A percentile compares a stretch with the other conserved stretches of the same genome.
Evolutionary conservation across 2,888 invertebrate species (phyloP).

Genomic region (Minunthozetes semirufus): DNA sequence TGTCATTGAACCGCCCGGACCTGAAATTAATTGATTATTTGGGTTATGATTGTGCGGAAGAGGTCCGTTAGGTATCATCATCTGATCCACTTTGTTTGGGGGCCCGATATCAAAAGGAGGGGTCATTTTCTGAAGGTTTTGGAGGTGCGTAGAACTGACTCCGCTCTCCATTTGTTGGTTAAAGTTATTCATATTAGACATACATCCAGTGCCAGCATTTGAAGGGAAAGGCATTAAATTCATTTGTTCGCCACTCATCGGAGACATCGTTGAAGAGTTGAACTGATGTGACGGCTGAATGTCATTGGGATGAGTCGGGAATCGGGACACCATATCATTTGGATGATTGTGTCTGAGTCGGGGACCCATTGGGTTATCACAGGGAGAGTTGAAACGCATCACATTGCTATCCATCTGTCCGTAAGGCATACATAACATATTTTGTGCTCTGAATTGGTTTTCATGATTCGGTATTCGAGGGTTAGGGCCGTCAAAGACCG

Average conservation of each 20-base stretch:
- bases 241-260: conserved; percentile 21
- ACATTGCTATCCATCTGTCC: conserved; percentile 26
- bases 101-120: conserved; percentile 41
- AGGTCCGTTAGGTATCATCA: conserved; percentile 26
- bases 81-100: conserved; percentile 37
- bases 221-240: conserved; percentile 7
- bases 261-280: conserved; percentile 14
- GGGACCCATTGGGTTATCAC: conserved; percentile 12
- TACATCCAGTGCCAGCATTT: conserved; percentile 14
- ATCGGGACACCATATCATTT: background rate
- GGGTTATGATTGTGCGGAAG: conserved; percentile 8
- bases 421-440: conserved; percentile 26
- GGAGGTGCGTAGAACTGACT: conserved; percentile 41
- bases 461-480: conserved; percentile 27
- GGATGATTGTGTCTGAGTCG: background rate
- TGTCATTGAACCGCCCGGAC: conserved; percentile 1
- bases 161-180: conserved; percentile 34
- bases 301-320: background rate
- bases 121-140: conserved; percentile 43
- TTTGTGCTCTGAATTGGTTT: conserved; percentile 11
- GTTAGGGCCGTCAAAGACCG: conserved; percentile 19
- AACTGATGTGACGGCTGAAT: background rate
- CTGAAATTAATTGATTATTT: background rate
- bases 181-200: background rate
- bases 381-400: conserved; percentile 12